Percentiles rank a stretch among this genome's conserved stretches.
phyloP scores from a whole-genome alignment of 2,113 vertebrate genomes.

The Ptilonorhynchus violaceus region DNA sequence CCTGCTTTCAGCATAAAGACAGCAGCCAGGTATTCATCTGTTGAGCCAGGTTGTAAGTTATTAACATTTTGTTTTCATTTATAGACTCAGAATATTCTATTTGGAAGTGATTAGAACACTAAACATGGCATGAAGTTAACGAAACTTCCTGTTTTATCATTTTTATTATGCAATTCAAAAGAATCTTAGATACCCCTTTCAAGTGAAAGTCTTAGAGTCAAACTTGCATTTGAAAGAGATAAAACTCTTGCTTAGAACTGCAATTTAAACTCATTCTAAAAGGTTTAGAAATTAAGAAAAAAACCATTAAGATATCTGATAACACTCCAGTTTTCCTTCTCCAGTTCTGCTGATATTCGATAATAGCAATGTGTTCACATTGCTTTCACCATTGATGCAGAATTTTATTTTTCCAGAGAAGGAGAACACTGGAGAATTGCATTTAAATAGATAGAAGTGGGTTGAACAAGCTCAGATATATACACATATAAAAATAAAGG shows the following conservation, averaged over 20 bases:
- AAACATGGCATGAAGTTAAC: background rate
- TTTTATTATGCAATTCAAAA: background rate
- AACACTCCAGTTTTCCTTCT: background rate
- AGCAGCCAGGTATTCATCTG: background rate
- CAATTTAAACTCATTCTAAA: background rate
- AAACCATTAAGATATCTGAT: background rate
- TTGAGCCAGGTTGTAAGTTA: background rate
- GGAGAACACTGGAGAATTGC: background rate
- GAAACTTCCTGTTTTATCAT: background rate
- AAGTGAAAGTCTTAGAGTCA: background rate
- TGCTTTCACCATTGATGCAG: background rate
- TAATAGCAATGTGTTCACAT: background rate
- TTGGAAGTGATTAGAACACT: background rate
- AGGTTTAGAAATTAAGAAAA: background rate
- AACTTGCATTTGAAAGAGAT: background rate
- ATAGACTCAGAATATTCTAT: background rate
- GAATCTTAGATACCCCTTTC: background rate
- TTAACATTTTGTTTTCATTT: background rate
- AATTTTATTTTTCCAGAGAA: background rate
- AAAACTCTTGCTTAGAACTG: background rate
- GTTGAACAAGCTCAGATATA: background rate
- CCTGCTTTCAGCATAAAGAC: background rate
- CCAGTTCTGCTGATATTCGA: background rate
- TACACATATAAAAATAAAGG: background rate
- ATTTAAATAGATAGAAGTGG: background rate